phyloP scores from a whole-genome alignment of 2,888 invertebrate genomes.

The Phalera bucephala region DNA sequence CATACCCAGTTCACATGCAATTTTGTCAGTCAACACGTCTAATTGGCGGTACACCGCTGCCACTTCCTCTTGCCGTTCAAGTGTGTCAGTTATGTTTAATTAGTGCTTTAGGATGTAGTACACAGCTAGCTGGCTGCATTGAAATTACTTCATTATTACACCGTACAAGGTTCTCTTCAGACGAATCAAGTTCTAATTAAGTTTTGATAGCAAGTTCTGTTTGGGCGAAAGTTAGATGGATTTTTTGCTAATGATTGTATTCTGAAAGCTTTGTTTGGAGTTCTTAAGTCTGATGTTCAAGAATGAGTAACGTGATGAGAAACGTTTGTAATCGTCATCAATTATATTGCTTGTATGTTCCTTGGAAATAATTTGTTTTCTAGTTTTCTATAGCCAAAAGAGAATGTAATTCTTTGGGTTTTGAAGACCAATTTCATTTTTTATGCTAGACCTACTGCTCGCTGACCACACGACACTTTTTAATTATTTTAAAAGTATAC shows the following conservation, averaged over 20 bases:
- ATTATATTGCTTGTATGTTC: too few relatives aligned
- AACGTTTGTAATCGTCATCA: too few relatives aligned
- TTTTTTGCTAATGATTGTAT: neutral
- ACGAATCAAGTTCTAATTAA: conserved; percentile 10
- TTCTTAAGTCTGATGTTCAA: too few relatives aligned
- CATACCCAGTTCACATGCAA: conserved; percentile 40
- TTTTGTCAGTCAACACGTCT: conserved; percentile 28
- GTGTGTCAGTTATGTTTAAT: conserved; percentile 25
- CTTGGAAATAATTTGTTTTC: too few relatives aligned
- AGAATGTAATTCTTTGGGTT: too few relatives aligned
- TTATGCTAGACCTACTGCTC: too few relatives aligned
- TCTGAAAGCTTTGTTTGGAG: neutral
- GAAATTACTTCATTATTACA: conserved; percentile 22
- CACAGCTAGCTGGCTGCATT: conserved; percentile 5
- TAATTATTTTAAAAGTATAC: too few relatives aligned
- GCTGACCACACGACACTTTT: too few relatives aligned
- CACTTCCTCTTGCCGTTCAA: conserved; percentile 21
- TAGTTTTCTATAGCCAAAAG: too few relatives aligned
- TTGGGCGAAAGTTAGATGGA: neutral
- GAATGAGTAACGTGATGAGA: too few relatives aligned
- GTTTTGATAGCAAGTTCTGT: neutral
- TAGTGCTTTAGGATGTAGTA: conserved; percentile 31
- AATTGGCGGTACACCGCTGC: conserved; percentile 25
- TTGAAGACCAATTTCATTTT: too few relatives aligned
- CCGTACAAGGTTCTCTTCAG: conserved; percentile 16